These are phyloP conservation scores for Danio aesculapii DNA, from an alignment of 2,797 vertebrate species.

Conservation along the genomic window DNA sequence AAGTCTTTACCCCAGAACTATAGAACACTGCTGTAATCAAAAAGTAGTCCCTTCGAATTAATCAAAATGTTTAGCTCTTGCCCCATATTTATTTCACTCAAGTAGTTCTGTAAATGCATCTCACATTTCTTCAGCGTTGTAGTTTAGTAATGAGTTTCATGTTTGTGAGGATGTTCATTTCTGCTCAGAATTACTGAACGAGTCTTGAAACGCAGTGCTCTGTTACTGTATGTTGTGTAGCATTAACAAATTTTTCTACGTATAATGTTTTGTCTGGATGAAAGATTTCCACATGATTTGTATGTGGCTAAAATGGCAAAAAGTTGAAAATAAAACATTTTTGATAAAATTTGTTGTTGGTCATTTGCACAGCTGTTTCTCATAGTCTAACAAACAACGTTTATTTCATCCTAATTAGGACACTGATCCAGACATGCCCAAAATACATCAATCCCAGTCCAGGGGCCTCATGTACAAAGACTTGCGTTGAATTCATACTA, in stretches of 20 bases:
- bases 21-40: too few species aligned
- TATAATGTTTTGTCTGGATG: conserved; percentile 11
- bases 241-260: conserved; percentile 7
- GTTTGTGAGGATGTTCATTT: neutral
- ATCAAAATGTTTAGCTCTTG: too few species aligned
- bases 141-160: conserved; percentile 5
- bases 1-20: too few species aligned
- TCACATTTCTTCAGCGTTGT: conserved; percentile 12
- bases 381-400: too few species aligned
- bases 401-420: too few species aligned
- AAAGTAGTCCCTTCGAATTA: too few species aligned
- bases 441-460: too few species aligned
- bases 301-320: conserved; percentile 18
- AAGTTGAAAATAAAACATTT: conserved; percentile 29
- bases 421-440: too few species aligned
- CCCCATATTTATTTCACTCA: neutral
- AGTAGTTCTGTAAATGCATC: conserved; percentile 6
- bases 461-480: too few species aligned
- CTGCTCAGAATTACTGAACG: neutral
- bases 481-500: too few species aligned
- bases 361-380: too few species aligned
- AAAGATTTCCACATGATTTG: neutral
- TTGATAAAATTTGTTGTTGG: neutral
- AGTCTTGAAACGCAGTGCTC: conserved; percentile 22
- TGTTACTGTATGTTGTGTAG: neutral